Base-by-base conservation (phyloP, 2,797 vertebrate genomes). In the Setipinna tenuifilis region DNA sequence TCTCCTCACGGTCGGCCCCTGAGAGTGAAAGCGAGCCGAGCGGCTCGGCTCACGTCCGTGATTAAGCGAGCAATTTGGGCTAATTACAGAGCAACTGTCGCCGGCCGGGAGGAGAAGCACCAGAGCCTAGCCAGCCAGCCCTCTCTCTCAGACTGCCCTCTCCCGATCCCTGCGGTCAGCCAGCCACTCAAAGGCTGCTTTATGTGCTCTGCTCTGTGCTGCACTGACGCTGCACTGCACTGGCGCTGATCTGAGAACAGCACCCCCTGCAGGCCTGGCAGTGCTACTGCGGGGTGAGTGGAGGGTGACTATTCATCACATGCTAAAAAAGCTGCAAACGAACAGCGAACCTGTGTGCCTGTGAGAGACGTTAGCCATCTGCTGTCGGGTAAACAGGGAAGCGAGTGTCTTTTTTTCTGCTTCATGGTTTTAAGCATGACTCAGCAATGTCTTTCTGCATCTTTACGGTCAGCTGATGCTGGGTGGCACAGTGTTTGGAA, bases 41-140 rank as follows among this genome's bases (percentile, higher is more conserved):
- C n/a, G n/a, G n/a, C n/a, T n/a, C 65, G 65, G 25, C 65, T 14
- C 65, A 31, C 23, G 65, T 50, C 35, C 54, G 59, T 83, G 62
- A 84, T 82, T 84, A 84, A 48, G 57, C 3, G 12, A 54, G 44
- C 41, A 23, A 54, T 71, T 58, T 68, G n/a, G 31, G 65, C 23
- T 84, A 82, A 75, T 84, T 44, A 62, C 61, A 10, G 31, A 10
- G 19, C 10, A 0, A 50, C 86, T 84, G 31, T 81, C 78, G 16
- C 23, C 61, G 50, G 35, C 17, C 81, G 28, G 82, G n/a, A 82
- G 65, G 25, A 82, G 59, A 83, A 46, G 61, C 58, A 46, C 81
- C 82, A 81, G 41, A 23, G 61, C 61, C 71, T 80, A 62, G 12
- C 35, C 54, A 83, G 25, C 62, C 81, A 3, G 3, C 46, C 10